Evolutionary conservation across 2,797 vertebrate species (phyloP).

Genomic region (Pachyuromys duprasi): DNA sequence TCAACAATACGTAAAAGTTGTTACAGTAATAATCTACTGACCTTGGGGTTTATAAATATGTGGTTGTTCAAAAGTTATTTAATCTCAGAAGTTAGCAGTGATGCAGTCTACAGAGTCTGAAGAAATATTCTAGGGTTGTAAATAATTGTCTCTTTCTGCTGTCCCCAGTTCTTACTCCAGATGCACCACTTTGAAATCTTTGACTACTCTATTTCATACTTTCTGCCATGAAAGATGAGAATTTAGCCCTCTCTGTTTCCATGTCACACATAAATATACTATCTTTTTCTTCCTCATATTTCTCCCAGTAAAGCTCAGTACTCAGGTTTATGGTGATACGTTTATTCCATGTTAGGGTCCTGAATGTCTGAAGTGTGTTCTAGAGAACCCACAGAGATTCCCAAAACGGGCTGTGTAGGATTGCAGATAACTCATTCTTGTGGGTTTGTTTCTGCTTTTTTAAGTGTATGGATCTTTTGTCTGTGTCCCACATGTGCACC

Average conservation of each 20-base stretch:
- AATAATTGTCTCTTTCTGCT: too few relatives aligned
- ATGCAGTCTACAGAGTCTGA: neutral
- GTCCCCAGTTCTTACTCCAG: neutral
- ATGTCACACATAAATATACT: neutral
- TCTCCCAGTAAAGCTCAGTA: neutral
- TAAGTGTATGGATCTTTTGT: neutral
- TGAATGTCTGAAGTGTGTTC: neutral
- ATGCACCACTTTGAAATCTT: neutral
- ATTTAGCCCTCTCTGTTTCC: neutral
- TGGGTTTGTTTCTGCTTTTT: neutral
- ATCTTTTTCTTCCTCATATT: neutral
- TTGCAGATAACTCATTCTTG: neutral
- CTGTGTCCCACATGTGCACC: neutral
- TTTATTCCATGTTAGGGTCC: neutral
- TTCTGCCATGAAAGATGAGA: neutral
- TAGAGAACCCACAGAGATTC: neutral
- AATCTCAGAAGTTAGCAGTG: constrained; percentile 15
- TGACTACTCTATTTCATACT: neutral
- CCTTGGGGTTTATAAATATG: neutral
- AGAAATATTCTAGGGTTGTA: neutral
- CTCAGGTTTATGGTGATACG: neutral
- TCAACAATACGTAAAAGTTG: neutral
- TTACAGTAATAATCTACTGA: neutral
- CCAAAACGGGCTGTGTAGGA: neutral
- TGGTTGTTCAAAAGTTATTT: neutral